These are phyloP conservation scores for Bombus fervidus DNA, from an alignment of 1,140 invertebrate genomes.

Conservation along the genomic window DNA sequence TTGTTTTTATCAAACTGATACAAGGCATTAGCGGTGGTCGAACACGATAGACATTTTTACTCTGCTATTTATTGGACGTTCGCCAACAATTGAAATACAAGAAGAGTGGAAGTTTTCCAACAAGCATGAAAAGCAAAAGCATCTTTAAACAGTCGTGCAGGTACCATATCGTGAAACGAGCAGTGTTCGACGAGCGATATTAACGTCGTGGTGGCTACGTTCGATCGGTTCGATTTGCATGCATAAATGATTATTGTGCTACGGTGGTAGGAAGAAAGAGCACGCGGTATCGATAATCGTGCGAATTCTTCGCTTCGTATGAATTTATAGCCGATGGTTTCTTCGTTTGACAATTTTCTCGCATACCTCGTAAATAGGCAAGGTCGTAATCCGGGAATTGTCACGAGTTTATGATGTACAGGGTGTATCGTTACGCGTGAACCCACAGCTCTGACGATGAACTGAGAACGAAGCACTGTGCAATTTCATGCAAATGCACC, in stretches of 20 bases:
- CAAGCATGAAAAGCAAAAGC: not conserved
- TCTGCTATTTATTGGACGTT: too few relatives aligned
- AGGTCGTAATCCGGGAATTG: not conserved
- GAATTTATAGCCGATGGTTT: not conserved
- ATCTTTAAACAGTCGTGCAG: not conserved
- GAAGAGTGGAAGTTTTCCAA: not conserved
- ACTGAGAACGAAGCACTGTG: too few relatives aligned
- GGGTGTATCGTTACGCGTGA: too few relatives aligned
- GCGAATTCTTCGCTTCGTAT: constrained; percentile 1
- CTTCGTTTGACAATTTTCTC: constrained; percentile 16
- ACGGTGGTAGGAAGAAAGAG: not conserved
- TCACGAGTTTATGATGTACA: not conserved
- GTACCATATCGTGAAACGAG: constrained; percentile 1
- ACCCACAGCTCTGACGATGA: too few relatives aligned
- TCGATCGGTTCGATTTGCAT: constrained; percentile 34
- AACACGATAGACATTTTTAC: too few relatives aligned
- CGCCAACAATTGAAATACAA: too few relatives aligned
- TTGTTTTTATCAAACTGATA: too few relatives aligned
- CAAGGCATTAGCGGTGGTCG: too few relatives aligned
- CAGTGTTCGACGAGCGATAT: not conserved
- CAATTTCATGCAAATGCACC: too few relatives aligned
- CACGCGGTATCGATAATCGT: constrained; percentile 6
- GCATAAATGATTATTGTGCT: constrained; percentile 23
- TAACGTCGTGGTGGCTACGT: not conserved
- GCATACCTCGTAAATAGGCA: constrained; percentile 10